Evolutionary conservation across 2,797 vertebrate species (phyloP), one percentile per base, ranked within the genome.

Genomic region (Tadarida brasiliensis): DNA sequence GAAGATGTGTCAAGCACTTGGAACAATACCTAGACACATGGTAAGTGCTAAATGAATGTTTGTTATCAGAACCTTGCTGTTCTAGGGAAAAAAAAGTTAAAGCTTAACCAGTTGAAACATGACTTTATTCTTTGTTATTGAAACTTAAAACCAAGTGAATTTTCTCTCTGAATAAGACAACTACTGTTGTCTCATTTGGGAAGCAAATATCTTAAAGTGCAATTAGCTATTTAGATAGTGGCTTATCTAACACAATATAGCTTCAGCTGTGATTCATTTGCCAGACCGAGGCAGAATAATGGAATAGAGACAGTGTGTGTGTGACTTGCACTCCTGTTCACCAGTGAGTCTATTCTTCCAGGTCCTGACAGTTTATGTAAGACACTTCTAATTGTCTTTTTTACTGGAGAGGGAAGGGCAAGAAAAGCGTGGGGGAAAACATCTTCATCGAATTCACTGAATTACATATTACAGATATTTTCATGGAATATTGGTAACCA

Each of bases 381-480:
- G 22, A 44, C 54, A n/a, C 4, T 61, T 95, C 82, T 80, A 84
- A 68, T 84, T 91, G 51, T 84, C 11, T 74, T 83, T 47, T 93
- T 71, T 15, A 26, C 35, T 26, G 20, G n/a, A 2, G 57, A 4
- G 9, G 22, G 3, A 22, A 56, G 30, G 28, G 22, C 22, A 93
- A 91, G n/a, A 44, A 71, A 96, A 86, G 65, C 30, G 17, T 20
- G 7, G 19, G 3, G 11, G 7, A 8, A 5, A 71, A 89, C 94
- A 35, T 70, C 14, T 61, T 92, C 87, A 96, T 94, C 95, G 94
- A 96, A 84, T 81, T 80, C 54, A 87, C 24, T 89, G 74, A 94
- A 67, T 91, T 87, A 22, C 54, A 81, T 87, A 87, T 89, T 94
- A 63, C 19, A 87, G 63, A 88, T 92, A 93, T 92, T 93, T 96